These are phyloP conservation scores for Actinemys pallida DNA, from an alignment of 2,113 vertebrate species.

Conservation along the genomic window DNA sequence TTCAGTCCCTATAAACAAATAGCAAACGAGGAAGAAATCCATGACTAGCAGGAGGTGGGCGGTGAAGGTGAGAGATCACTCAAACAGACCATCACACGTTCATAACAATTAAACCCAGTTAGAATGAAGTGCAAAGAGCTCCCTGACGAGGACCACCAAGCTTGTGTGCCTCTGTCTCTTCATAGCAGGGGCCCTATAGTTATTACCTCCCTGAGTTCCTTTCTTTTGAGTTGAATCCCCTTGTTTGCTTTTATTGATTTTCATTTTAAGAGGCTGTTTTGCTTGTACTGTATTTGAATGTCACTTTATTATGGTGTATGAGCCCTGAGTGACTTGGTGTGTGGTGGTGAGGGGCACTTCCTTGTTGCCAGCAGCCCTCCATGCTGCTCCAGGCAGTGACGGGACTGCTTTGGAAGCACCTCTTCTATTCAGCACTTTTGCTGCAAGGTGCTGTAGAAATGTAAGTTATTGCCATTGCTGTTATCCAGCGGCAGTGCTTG, in stretches of 20 bases:
- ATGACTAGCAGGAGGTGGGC: background rate
- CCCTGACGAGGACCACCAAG: background rate
- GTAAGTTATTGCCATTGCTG: background rate
- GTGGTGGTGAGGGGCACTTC: background rate
- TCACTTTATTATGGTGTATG: background rate
- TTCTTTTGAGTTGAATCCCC: background rate
- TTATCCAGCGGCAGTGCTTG: slow-evolving; percentile 57
- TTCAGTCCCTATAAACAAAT: background rate
- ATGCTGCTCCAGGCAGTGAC: fast-evolving
- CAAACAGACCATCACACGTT: background rate
- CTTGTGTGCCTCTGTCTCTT: background rate
- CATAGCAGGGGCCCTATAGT: background rate
- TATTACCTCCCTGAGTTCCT: background rate
- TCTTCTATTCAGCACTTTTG: background rate
- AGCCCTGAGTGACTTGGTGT: background rate
- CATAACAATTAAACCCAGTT: background rate
- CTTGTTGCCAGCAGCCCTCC: background rate
- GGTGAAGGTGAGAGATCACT: background rate
- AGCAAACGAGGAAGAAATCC: background rate
- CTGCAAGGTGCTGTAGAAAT: slow-evolving; percentile 37
- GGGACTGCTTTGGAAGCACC: slow-evolving; percentile 34
- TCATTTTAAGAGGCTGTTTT: background rate
- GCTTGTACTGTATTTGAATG: background rate
- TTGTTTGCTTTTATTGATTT: background rate
- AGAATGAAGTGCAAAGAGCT: background rate